Evolutionary conservation across 2,888 invertebrate genomes (phyloP), one percentile per base, ranked within the genome.

Genomic region (Antheraea assamensis): DNA sequence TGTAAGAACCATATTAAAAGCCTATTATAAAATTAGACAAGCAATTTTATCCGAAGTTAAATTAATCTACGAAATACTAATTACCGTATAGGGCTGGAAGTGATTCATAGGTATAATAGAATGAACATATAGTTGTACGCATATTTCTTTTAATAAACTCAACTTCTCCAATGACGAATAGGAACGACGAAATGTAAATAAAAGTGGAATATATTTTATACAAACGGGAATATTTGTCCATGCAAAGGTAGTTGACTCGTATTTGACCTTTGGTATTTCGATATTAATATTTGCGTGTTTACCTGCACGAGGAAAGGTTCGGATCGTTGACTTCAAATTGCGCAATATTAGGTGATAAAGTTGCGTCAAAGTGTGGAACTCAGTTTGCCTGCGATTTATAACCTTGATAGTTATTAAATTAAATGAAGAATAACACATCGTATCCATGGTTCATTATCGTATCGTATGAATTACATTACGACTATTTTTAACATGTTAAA

Each of bases 321-420:
- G 21, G 68, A n/a, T 66, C 66, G 66, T 66, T 31, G 31, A 13
- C 35, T 35, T 8, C 35, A 68, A 8, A 8, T 68, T 35, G 68
- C 68, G 68, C 68, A 68, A 68, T 68, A 68, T 35, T 35, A 35
- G 31, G 35, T n/a, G 68, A 35, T 64, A 19, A 35, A 21, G 13
- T 68, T 68, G 35, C 68, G 68, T 21, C 35, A 68, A 27, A 35
- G n/a, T 19, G 21, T 35, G 35, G 35, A 35, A n/a, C 21, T 68
- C 31, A 35, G 35, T n/a, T 27, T 21, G 68, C 68, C 13, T n/a
- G 19, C 35, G 21, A n/a, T 68, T 35, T 35, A 35, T 35, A 17
- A 68, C 30, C 61, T 64, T 64, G 61, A 27, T 30, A 30, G 27
- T 64, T 64, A 64, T 30, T 5, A 1, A 24, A 27, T 61, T 27